A percentile compares a stretch with the other conserved stretches of the same genome.
phyloP scores from a whole-genome alignment of 2,113 vertebrate species.

The Charadrius vociferus region DNA sequence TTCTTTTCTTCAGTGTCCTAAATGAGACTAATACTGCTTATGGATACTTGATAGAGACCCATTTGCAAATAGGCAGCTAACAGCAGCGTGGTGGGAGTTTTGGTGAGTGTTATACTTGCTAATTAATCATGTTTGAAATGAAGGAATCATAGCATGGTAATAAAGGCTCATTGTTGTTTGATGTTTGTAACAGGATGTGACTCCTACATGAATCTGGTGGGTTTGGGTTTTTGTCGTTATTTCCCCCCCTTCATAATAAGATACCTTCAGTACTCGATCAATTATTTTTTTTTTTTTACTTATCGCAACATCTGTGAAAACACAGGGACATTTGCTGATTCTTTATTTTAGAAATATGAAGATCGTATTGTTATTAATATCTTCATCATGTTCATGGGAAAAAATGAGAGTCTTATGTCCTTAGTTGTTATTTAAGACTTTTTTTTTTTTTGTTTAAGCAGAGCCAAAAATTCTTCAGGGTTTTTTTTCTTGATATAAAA shows the following conservation, averaged over 20 bases:
- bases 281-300: neutral
- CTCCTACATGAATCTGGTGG: constrained; percentile 63
- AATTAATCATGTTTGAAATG: constrained; percentile 76
- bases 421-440: neutral
- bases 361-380: neutral
- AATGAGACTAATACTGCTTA: constrained; percentile 48
- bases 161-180: constrained; percentile 77
- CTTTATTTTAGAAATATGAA: neutral
- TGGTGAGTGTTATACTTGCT: constrained; percentile 73
- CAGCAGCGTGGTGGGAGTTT: constrained; percentile 69
- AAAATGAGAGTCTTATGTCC: neutral
- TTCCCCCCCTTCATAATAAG: constrained; percentile 2
- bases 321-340: neutral
- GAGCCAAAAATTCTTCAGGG: neutral
- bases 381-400: neutral
- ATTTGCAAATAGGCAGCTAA: constrained; percentile 62
- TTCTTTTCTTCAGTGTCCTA: constrained; percentile 40
- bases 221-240: constrained; percentile 44
- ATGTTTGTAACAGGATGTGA: constrained; percentile 72
- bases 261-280: neutral
- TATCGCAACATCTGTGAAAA: constrained; percentile 13
- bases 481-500: neutral
- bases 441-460: neutral
- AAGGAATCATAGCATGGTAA: constrained; percentile 72
- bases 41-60: constrained; percentile 51